Percentiles rank a stretch among this genome's conserved stretches.
Conservation (phyloP, 2,888 invertebrate species). For the Agrotis segetum region DNA sequence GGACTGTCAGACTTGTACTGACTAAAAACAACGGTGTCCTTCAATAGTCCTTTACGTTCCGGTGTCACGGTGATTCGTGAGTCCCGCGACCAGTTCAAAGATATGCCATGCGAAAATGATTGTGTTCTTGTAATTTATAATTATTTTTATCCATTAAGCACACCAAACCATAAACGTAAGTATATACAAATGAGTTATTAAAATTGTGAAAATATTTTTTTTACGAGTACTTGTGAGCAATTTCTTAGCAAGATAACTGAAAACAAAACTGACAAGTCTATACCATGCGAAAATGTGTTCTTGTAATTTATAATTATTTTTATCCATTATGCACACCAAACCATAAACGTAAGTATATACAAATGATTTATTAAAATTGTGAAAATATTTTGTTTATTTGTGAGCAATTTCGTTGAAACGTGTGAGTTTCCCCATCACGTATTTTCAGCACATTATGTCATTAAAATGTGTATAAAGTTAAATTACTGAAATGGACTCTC, state of each 20-base stretch:
- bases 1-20: too few relatives aligned
- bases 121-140: background rate
- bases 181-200: background rate
- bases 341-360: background rate
- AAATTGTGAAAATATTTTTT: conserved; percentile 16
- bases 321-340: too few relatives aligned
- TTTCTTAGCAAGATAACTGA: too few relatives aligned
- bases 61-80: too few relatives aligned
- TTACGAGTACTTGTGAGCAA: conserved; percentile 15
- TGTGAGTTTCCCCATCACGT: conserved; percentile 18
- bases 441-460: conserved; percentile 40
- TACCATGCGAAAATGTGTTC: background rate
- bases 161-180: background rate
- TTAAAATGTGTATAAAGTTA: conserved; percentile 36
- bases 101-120: background rate
- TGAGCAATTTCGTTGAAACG: conserved; percentile 16
- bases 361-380: background rate
- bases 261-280: too few relatives aligned
- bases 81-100: too few relatives aligned
- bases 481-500: conserved; percentile 20
- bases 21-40: too few relatives aligned
- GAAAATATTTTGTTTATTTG: conserved; percentile 25
- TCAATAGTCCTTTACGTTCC: too few relatives aligned
- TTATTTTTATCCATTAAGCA: too few relatives aligned
- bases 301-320: too few relatives aligned